A percentile compares a stretch with the other conserved stretches of the same genome.
These are phyloP conservation scores for Myotis myotis DNA, from an alignment of 2,797 vertebrate genomes.

Conservation along the genomic window DNA sequence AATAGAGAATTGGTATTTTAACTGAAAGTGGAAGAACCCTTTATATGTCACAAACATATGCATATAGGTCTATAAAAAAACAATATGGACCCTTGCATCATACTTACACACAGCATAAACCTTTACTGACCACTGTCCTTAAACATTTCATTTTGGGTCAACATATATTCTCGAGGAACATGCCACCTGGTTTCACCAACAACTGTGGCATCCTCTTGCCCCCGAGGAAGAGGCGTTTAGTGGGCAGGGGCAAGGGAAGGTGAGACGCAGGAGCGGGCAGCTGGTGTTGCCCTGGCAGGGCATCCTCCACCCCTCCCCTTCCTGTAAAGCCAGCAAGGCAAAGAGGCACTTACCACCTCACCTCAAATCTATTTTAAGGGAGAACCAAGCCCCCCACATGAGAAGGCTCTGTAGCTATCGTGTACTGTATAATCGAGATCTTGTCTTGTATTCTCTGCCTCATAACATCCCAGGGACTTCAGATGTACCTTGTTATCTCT, in stretches of 20 bases:
- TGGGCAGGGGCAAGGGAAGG: background rate
- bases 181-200: background rate
- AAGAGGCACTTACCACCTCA: background rate
- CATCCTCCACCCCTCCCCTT: background rate
- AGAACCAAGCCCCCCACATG: background rate
- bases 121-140: background rate
- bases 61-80: background rate
- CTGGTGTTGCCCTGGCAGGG: background rate
- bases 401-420: background rate
- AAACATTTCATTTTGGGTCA: slow-evolving; percentile 12
- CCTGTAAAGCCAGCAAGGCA: background rate
- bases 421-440: background rate
- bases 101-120: background rate
- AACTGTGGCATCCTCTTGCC: background rate
- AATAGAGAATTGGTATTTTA: slow-evolving; percentile 27
- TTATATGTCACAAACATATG: background rate
- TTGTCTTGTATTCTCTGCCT: background rate
- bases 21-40: background rate
- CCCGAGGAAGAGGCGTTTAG: background rate
- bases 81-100: background rate
- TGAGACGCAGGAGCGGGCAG: background rate
- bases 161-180: background rate
- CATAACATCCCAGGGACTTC: background rate
- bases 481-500: background rate
- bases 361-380: background rate